These are phyloP conservation scores for Gasteruption jaculator DNA, from an alignment of 2,888 invertebrate genomes.

Conservation along the genomic window DNA sequence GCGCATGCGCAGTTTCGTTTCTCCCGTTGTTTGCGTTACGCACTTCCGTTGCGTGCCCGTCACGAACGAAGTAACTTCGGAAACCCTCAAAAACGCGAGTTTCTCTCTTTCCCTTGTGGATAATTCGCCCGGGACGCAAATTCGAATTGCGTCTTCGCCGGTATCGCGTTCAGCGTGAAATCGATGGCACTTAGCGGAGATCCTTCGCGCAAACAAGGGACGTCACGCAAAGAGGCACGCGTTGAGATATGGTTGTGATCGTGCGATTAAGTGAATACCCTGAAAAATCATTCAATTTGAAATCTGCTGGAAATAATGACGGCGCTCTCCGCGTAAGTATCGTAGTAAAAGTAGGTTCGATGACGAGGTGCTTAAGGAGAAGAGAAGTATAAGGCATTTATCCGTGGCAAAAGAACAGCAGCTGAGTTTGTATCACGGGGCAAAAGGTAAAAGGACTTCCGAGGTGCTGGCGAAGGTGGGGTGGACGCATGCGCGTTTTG, in stretches of 20 bases:
- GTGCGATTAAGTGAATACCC: conserved; percentile 15
- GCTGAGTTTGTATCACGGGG: too few relatives aligned
- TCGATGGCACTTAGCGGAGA: too few relatives aligned
- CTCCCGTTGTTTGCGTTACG: too few relatives aligned
- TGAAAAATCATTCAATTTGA: conserved; percentile 25
- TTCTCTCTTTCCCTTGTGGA: too few relatives aligned
- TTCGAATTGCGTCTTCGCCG: too few relatives aligned
- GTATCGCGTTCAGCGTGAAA: too few relatives aligned
- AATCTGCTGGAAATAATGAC: conserved; percentile 31
- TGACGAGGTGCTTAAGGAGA: conserved; percentile 17
- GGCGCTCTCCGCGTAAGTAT: conserved; percentile 22
- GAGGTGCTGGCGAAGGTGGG: conserved; percentile 17
- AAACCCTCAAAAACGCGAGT: too few relatives aligned
- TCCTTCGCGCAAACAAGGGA: too few relatives aligned
- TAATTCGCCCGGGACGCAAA: too few relatives aligned
- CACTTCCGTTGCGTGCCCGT: too few relatives aligned
- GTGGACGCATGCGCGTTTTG: conserved; percentile 28
- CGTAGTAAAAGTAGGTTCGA: conserved; percentile 24
- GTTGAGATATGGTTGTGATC: conserved; percentile 13
- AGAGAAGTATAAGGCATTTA: conserved; percentile 19
- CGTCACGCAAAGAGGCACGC: not conserved
- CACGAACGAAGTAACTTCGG: too few relatives aligned
- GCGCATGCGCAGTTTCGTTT: too few relatives aligned
- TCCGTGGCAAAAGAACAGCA: conserved; percentile 16
- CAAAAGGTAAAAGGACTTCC: conserved; percentile 15